Conservation (phyloP, 2,113 vertebrate genomes). For the Rana temporaria region DNA sequence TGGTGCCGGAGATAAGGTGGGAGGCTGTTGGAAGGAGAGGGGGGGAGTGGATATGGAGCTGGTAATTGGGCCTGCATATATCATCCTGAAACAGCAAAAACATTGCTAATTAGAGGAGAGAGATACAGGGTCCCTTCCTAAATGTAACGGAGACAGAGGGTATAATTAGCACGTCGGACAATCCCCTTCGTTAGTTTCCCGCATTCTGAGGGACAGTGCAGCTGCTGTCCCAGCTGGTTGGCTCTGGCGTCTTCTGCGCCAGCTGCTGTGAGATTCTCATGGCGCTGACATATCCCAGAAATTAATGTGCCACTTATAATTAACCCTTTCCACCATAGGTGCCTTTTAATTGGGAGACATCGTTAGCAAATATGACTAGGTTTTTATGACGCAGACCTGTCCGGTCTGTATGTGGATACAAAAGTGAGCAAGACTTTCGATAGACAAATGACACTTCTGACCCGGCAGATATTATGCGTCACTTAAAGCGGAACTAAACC, state of each 20-base stretch:
- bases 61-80: constrained; percentile 45
- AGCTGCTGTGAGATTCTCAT: constrained; percentile 49
- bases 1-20: constrained; percentile 13
- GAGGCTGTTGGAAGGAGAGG: neutral
- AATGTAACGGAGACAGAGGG: constrained; percentile 52
- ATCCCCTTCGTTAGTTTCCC: constrained; percentile 45
- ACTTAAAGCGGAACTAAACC: too few relatives aligned
- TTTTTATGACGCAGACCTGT: too few relatives aligned
- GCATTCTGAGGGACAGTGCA: constrained; percentile 46
- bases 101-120: constrained; percentile 51
- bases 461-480: too few relatives aligned
- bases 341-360: constrained; percentile 1
- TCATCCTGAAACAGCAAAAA: constrained; percentile 46
- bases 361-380: too few relatives aligned
- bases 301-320: constrained; percentile 29
- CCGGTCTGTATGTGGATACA: too few relatives aligned
- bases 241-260: constrained; percentile 23
- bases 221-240: constrained; percentile 55
- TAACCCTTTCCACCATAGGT: constrained; percentile 38
- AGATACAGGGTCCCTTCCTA: constrained; percentile 35
- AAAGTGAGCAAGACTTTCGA: too few relatives aligned
- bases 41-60: neutral
- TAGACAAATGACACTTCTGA: too few relatives aligned
- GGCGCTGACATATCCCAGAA: constrained; percentile 28
- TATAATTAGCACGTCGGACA: constrained; percentile 54